These are phyloP conservation scores for Caenorhabditis imperialis DNA, from an alignment of 2,888 invertebrate genomes.

Conservation along the genomic window DNA sequence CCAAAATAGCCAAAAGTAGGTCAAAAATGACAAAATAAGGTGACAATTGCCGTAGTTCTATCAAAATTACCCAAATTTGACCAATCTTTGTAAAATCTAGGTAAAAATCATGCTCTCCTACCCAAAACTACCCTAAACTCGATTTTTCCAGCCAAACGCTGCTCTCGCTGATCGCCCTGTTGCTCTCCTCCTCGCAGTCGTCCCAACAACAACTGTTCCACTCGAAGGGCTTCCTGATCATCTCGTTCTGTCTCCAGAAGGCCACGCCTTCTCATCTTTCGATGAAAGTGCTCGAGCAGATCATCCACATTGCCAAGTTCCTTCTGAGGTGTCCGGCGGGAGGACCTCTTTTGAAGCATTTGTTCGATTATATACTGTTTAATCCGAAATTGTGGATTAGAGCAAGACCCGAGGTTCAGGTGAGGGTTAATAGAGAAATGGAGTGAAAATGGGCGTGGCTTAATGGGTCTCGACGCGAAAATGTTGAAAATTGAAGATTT, in stretches of 20 bases:
- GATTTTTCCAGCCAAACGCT: slow-evolving; percentile 88
- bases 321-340: slow-evolving; percentile 72
- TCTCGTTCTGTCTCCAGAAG: slow-evolving; percentile 83
- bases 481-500: too few relatives aligned
- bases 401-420: slow-evolving; percentile 86
- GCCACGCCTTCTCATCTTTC: slow-evolving; percentile 70
- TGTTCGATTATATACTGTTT: slow-evolving; percentile 98
- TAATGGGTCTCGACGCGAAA: too few relatives aligned
- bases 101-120: too few relatives aligned
- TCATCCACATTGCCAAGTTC: slow-evolving; percentile 78
- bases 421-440: slow-evolving; percentile 80
- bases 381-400: slow-evolving; percentile 99
- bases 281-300: slow-evolving; percentile 71
- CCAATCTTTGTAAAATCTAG: too few relatives aligned
- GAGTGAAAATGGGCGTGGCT: not conserved
- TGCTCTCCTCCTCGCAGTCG: slow-evolving; percentile 95
- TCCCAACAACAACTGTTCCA: slow-evolving; percentile 99
- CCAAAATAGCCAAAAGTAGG: too few relatives aligned
- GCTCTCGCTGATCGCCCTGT: slow-evolving; percentile 95
- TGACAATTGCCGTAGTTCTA: too few relatives aligned
- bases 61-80: too few relatives aligned
- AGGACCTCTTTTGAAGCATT: slow-evolving; percentile 83
- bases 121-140: too few relatives aligned
- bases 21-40: too few relatives aligned
- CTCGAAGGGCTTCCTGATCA: slow-evolving; percentile 96